Evolutionary conservation across 2,888 invertebrate genomes (phyloP).

Genomic region (Leptopilina drosophilae): DNA sequence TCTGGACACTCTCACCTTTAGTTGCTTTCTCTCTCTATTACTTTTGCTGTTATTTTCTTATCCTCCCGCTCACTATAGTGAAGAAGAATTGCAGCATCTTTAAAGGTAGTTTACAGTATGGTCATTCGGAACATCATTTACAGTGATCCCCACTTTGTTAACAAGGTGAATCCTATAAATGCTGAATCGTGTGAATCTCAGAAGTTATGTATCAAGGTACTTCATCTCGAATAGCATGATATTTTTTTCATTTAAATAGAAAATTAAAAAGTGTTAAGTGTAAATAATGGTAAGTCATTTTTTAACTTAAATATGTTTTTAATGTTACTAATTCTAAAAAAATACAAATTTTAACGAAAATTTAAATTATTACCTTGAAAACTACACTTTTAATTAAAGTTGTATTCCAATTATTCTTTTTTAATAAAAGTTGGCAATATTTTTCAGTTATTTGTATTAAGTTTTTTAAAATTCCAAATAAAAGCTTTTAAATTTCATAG

Average conservation of each 20-base stretch:
- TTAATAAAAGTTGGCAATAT: too few relatives aligned
- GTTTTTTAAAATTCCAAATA: too few relatives aligned
- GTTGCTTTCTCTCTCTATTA: conserved; percentile 53
- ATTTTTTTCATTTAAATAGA: conserved; percentile 58
- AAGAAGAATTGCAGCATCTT: conserved; percentile 70
- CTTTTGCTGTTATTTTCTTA: conserved; percentile 47
- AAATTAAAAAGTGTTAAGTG: conserved; percentile 49
- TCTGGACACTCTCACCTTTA: conserved; percentile 55
- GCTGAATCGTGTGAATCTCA: conserved; percentile 67
- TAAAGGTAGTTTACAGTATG: conserved; percentile 64
- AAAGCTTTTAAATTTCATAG: too few relatives aligned
- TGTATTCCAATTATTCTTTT: too few relatives aligned
- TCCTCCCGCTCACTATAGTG: conserved; percentile 48
- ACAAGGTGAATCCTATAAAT: conserved; percentile 77
- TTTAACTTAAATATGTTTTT: too few relatives aligned
- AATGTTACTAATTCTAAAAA: too few relatives aligned
- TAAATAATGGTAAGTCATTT: conserved; percentile 61
- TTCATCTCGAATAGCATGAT: conserved; percentile 70
- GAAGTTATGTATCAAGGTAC: conserved; percentile 68
- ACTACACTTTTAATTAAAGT: too few relatives aligned
- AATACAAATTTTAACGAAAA: too few relatives aligned
- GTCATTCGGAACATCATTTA: conserved; percentile 69
- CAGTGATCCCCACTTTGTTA: conserved; percentile 56
- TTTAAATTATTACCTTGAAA: too few relatives aligned
- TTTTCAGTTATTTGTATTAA: too few relatives aligned